Evolutionary conservation across 37 sponge, comb jelly and placozoan species (phyloP).

Genomic region (Oopsacas minuta): DNA sequence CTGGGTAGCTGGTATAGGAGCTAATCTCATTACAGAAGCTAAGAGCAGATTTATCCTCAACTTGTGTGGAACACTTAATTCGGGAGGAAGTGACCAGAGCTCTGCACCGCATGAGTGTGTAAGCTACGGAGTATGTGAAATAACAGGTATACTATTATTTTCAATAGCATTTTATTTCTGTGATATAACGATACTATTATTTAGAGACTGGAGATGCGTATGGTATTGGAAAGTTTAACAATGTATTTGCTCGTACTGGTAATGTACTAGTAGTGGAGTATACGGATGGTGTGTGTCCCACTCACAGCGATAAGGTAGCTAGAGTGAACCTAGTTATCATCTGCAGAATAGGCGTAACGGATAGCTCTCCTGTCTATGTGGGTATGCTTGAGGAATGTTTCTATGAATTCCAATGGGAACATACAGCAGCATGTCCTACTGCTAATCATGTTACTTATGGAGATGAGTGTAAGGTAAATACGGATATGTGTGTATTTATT

Average conservation of each 20-base stretch:
- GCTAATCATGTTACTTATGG: neutral
- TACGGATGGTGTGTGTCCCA: neutral
- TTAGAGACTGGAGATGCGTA: neutral
- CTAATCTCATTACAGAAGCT: neutral
- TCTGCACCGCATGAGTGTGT: neutral
- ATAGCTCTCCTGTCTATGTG: constrained; percentile 6
- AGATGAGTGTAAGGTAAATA: neutral
- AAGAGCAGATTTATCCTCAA: neutral
- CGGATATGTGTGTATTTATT: neutral
- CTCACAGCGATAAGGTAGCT: neutral
- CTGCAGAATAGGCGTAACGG: neutral
- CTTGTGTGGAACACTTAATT: neutral
- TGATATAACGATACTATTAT: no score
- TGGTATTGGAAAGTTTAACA: neutral
- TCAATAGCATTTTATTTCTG: no score
- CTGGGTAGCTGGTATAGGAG: neutral
- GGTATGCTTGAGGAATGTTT: neutral
- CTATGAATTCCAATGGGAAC: constrained; percentile 16
- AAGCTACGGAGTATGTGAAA: neutral
- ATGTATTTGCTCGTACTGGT: neutral
- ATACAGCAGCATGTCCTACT: neutral
- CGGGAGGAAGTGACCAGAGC: neutral
- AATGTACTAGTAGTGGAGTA: neutral
- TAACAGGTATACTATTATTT: neutral
- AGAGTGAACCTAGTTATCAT: neutral